Evolutionary conservation across 2,888 invertebrate genomes (phyloP), one percentile per base, ranked within the genome.

Genomic region (Muschampia plurimacula): DNA sequence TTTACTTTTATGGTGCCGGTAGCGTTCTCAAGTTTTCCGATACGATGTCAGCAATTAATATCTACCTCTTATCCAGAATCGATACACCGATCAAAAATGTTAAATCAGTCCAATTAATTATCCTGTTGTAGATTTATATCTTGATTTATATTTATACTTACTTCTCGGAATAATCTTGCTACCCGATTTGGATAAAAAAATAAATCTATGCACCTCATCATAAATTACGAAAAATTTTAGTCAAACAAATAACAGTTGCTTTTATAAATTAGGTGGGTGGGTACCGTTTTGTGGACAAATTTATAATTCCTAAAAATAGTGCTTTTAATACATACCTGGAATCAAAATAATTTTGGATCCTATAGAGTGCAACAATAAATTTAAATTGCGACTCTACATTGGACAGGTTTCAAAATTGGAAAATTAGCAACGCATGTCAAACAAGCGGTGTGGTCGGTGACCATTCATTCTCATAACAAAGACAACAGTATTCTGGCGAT

Each of bases 401-500:
- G 77, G 76, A 81, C 80, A 79, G 79, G 80, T 78, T 78, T 79
- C 79, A 83, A 85, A 90, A 91, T 90, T 88, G 81, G 83, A 85
- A 87, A 92, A 93, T 93, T 93, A 88, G 91, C 89, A 86, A 93
- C 91, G 93, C 88, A 84, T 80, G 82, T 89, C 89, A 86, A 67
- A 72, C 82, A 75, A 84, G 82, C 85, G 84, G 91, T 94, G 93
- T 92, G 93, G 92, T 92, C 90, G 84, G 74, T 79, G 78, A 82
- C 86, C 88, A 89, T 91, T 90, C 86, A 88, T 82, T 76, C 75
- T 70, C 73, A 74, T 80, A 81, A 89, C 89, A 89, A 91, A 85
- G 82, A 79, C 73, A 64, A 76, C 64, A 68, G 22, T 67, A 46
- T 39, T 76, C 74, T 75, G 73, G 69, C 79, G 76, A 76, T 73